phyloP scores from a whole-genome alignment of 2,113 vertebrate species.

The Abramis brama region DNA sequence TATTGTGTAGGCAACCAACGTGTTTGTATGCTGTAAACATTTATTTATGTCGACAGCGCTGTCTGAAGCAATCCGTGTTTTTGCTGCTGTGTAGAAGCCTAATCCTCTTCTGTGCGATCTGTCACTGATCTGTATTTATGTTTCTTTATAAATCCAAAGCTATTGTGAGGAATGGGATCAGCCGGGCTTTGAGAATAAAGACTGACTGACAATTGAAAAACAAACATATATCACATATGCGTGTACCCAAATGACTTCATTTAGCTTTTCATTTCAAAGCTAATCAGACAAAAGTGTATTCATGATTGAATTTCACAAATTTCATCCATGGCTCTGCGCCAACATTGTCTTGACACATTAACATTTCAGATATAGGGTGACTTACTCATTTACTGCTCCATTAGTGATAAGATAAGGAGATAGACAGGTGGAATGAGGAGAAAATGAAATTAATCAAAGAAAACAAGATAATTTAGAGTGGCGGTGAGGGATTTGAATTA shows the following conservation, averaged over 20 bases:
- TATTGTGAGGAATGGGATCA: background rate
- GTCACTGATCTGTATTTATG: conserved; percentile 23
- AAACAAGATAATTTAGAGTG: conserved; percentile 7
- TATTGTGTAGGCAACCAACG: too few relatives aligned
- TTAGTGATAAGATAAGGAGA: conserved; percentile 11
- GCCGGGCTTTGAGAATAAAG: background rate
- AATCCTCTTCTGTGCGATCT: conserved; percentile 1
- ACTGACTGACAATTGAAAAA: conserved; percentile 4
- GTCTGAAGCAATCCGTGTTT: background rate
- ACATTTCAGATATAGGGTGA: background rate
- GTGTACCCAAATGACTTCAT: background rate
- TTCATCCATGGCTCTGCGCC: background rate
- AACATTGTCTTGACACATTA: conserved; percentile 12
- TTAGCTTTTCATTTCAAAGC: background rate
- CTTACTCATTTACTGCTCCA: background rate
- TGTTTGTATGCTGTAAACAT: background rate
- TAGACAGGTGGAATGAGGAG: conserved; percentile 26
- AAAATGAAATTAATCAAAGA: conserved; percentile 14
- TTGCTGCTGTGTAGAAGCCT: background rate
- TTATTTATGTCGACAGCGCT: background rate
- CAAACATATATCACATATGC: background rate
- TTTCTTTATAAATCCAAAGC: conserved; percentile 13
- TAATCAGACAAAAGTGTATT: background rate
- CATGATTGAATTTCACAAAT: background rate
- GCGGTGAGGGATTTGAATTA: background rate